These are phyloP conservation scores for Anseranas semipalmata DNA, from an alignment of 2,113 vertebrate species.

Conservation along the genomic window DNA sequence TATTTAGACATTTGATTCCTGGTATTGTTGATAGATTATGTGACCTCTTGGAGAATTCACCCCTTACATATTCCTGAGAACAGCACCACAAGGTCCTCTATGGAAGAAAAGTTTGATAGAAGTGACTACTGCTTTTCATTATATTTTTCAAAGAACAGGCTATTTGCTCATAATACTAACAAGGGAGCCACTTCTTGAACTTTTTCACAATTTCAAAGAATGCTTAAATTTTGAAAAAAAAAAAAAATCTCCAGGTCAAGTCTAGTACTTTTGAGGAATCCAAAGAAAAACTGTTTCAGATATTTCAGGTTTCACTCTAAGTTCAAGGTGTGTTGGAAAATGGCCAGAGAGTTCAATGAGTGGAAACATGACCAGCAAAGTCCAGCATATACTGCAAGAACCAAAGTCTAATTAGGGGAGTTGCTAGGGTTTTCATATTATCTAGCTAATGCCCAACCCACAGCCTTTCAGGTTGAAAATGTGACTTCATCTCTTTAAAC, in stretches of 20 bases:
- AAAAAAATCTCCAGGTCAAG: not conserved
- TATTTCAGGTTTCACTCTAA: not conserved
- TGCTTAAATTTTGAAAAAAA: not conserved
- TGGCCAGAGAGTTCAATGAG: not conserved
- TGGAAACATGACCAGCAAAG: not conserved
- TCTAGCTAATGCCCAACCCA: not conserved
- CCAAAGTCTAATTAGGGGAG: not conserved
- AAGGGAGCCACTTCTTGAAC: not conserved
- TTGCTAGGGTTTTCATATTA: not conserved
- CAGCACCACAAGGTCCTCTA: not conserved
- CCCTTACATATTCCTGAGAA: not conserved
- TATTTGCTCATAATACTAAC: not conserved
- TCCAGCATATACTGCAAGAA: not conserved
- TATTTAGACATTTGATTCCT: not conserved
- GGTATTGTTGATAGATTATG: fast-evolving
- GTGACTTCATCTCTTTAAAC: not conserved
- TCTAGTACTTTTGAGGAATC: not conserved
- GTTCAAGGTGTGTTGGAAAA: not conserved
- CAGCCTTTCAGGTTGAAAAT: not conserved
- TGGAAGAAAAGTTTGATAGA: not conserved
- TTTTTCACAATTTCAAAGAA: not conserved
- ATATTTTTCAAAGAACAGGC: not conserved
- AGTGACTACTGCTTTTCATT: not conserved
- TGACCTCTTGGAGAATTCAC: not conserved
- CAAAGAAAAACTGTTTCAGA: not conserved